Evolutionary conservation across 2,888 invertebrate species (phyloP), one percentile per base, ranked within the genome.

Genomic region (Mythimna vitellina): DNA sequence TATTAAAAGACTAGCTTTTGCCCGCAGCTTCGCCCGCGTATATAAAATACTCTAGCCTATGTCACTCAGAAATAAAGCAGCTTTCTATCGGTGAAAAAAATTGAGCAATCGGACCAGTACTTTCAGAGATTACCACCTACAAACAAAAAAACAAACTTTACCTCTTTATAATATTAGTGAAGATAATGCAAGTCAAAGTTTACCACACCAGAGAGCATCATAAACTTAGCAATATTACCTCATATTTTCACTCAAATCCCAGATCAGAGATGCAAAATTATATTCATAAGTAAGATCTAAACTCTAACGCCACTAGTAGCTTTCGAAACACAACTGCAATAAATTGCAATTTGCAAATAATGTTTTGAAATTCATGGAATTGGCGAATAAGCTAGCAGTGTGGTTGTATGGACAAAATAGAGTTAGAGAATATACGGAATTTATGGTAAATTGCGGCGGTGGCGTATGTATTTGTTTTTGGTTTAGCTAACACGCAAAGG

Each of bases 301-400:
- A 32, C 46, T 54, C 62, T 71, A 64, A 62, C 25, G 46, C 53
- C 60, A 46, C 46, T 46, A 65, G 35, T 46, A 65, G 35, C 29
- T 65, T 32, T 46, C 32, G 20, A 58, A 51, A 63, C 22, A 53
- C 49, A 66, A 69, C 65, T 82, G 64, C 54, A 74, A 71, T 81
- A 71, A 74, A 66, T 66, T 70, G 65, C 68, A 78, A 73, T 82
- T 71, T 74, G 68, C 65, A 69, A 82, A 82, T 81, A 68, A 64
- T 29, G 63, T 70, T 73, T 68, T 70, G 60, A 57, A 53, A 73
- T 78, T 70, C 58, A 82, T 80, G 65, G 17, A 57, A 56, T 65
- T 68, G 9, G 38, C 6, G 32, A 38, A 57, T 20, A 56, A 32
- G 29, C 60, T 64, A 29, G 53, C 56, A 10, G 1, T 72, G 56